Conservation (phyloP, 2,888 invertebrate species). For the Mythimna ferrago region DNA sequence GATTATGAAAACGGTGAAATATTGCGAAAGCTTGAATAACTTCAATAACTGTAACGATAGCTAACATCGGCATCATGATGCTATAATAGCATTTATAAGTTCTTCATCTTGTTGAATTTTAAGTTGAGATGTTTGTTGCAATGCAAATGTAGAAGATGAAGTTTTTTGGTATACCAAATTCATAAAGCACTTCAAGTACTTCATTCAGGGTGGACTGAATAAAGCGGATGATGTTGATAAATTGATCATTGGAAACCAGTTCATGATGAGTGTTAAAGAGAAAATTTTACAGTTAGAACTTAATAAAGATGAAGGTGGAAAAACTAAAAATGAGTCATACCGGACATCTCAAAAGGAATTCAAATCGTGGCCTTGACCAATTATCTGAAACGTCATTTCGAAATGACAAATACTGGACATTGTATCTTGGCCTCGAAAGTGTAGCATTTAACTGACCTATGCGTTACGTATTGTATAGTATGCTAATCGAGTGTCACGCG, state of each 20-base stretch:
- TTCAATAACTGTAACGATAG: conserved; percentile 12
- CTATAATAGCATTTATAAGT: conserved; percentile 18
- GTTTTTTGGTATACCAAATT: too few relatives aligned
- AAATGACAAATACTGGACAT: conserved; percentile 27
- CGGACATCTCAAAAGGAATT: conserved; percentile 3
- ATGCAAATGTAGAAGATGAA: neutral
- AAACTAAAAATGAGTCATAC: neutral
- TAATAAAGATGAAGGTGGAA: neutral
- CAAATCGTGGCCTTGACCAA: conserved; percentile 21
- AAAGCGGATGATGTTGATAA: too few relatives aligned
- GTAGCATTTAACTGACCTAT: conserved; percentile 53
- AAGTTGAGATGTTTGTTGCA: neutral
- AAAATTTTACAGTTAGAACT: neutral
- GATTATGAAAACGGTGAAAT: conserved; percentile 39
- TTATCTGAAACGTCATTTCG: conserved; percentile 22
- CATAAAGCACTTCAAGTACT: too few relatives aligned
- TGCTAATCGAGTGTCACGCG: conserved; percentile 28
- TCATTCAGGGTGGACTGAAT: neutral
- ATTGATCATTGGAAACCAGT: too few relatives aligned
- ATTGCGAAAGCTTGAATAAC: conserved; percentile 35
- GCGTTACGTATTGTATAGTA: conserved; percentile 40
- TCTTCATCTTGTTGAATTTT: neutral
- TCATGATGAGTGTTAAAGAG: neutral
- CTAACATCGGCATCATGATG: neutral
- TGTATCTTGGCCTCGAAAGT: conserved; percentile 46